Conservation (phyloP, 2,113 vertebrate genomes). For the Chiloscyllium plagiosum region DNA sequence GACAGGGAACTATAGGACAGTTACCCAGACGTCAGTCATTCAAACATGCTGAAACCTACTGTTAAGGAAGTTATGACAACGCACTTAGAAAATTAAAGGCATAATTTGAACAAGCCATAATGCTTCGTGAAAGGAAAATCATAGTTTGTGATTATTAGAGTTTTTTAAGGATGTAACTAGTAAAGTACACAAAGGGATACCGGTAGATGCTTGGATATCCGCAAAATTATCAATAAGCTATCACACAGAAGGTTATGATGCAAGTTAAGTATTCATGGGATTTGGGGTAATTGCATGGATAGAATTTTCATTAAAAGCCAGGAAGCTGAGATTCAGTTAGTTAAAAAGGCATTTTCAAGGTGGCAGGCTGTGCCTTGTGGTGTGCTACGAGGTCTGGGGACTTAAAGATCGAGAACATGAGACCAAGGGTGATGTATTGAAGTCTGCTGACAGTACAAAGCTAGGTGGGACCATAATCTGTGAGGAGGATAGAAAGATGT, state of each 20-base stretch:
- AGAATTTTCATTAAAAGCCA: no score
- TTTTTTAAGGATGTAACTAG: neutral
- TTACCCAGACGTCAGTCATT: neutral
- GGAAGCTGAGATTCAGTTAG: no score
- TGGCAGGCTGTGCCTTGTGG: no score
- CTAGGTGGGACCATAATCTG: no score
- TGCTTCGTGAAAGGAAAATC: neutral
- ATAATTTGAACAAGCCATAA: neutral
- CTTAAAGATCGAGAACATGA: no score
- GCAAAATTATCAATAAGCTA: neutral
- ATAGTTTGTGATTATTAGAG: neutral
- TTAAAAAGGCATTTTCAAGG: no score
- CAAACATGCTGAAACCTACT: neutral
- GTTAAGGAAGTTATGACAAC: neutral
- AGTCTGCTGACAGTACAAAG: no score
- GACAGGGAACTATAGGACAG: neutral
- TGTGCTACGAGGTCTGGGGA: no score
- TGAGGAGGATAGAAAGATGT: neutral
- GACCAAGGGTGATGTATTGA: no score
- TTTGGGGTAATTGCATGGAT: no score
- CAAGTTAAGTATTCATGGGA: no score
- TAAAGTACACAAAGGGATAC: neutral
- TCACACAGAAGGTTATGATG: no score
- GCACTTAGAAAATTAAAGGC: neutral
- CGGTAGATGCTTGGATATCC: neutral